Evolutionary conservation across 2,797 vertebrate genomes (phyloP).

Genomic region (Pipistrellus kuhlii): DNA sequence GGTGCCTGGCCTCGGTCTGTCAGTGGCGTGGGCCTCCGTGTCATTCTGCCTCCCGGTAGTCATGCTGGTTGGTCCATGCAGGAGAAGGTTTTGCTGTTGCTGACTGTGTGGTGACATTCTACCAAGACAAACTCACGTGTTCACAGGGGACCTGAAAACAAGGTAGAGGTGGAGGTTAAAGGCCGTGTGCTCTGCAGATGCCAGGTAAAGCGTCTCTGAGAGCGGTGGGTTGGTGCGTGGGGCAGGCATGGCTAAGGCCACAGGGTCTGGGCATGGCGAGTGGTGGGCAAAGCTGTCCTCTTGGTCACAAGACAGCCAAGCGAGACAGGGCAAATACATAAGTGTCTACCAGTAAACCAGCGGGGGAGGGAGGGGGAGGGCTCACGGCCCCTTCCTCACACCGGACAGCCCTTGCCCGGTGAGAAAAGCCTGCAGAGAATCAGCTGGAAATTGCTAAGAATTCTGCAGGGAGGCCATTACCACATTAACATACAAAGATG

Average conservation of each 20-base stretch:
- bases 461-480: not conserved
- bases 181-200: not conserved
- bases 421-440: not conserved
- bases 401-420: not conserved
- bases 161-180: not conserved
- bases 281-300: not conserved
- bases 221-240: accelerated
- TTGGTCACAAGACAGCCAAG: not conserved
- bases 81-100: not conserved
- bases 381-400: not conserved
- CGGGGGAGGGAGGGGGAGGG: not conserved
- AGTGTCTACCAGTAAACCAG: not conserved
- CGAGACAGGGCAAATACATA: not conserved
- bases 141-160: not conserved
- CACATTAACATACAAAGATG: not conserved
- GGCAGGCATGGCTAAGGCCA: not conserved
- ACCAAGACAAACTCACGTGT: not conserved
- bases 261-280: not conserved
- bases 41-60: not conserved
- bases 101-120: not conserved
- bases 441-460: not conserved
- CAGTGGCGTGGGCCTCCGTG: not conserved
- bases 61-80: not conserved
- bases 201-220: not conserved
- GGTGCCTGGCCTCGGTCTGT: too few relatives aligned